Evolutionary conservation across 2,113 vertebrate genomes (phyloP).

Genomic region (Lepisosteus osseus): DNA sequence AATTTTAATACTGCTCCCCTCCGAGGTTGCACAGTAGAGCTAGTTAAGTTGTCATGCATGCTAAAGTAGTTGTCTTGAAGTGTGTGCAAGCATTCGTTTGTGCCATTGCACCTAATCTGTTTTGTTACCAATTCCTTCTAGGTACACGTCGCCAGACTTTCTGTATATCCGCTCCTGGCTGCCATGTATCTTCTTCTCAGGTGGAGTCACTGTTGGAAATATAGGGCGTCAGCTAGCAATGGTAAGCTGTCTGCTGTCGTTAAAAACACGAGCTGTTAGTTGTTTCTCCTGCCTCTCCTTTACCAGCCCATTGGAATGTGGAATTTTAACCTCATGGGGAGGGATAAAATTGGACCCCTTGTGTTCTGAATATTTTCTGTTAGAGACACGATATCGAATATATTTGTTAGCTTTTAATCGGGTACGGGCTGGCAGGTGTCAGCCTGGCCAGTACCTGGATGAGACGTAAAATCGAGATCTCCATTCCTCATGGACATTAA

Average conservation of each 20-base stretch:
- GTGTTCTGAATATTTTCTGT: no score
- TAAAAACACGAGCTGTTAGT: background rate
- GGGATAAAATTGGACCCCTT: no score
- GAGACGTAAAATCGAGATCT: no score
- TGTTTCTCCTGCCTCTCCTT: background rate
- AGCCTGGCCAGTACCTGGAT: no score
- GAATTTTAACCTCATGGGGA: no score
- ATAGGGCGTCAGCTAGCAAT: slow-evolving; percentile 95
- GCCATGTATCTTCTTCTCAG: slow-evolving; percentile 97
- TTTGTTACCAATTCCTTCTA: slow-evolving; percentile 40
- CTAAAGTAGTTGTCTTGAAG: slow-evolving; percentile 20
- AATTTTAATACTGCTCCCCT: slow-evolving; percentile 18
- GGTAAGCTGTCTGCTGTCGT: slow-evolving; percentile 55
- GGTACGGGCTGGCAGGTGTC: no score
- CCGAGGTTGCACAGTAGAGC: slow-evolving; percentile 5
- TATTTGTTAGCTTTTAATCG: no score
- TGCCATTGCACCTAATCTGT: slow-evolving; percentile 8
- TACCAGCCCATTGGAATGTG: no score
- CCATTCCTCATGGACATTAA: no score
- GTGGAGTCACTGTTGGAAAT: slow-evolving; percentile 95
- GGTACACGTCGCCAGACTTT: slow-evolving; percentile 95
- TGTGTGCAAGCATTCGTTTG: slow-evolving; percentile 4
- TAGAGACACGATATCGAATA: no score
- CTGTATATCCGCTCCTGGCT: slow-evolving; percentile 97
- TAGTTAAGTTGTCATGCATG: slow-evolving; percentile 22